Base-by-base conservation (phyloP, 1,140 invertebrate genomes). In the Drosophila kanapiae region DNA sequence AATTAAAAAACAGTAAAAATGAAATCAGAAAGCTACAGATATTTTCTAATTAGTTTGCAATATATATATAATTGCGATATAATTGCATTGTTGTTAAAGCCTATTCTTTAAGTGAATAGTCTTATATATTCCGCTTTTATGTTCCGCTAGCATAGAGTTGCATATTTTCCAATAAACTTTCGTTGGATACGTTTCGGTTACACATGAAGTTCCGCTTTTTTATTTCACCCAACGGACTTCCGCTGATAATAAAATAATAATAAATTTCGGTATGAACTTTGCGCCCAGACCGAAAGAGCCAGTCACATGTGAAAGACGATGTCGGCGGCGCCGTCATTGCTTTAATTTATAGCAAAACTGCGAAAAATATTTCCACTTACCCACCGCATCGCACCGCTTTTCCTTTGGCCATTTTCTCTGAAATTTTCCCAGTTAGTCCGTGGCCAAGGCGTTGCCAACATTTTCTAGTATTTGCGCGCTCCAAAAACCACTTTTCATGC, bases 401-500 rank as follows among this genome's bases (percentile, higher is more conserved):
- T 62, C 4, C 42, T 23, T 6, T 43, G 54, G 45, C 48, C 48
- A 47, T 49, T 58, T 74, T 49, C 64, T 43, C 31, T n/a, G 74
- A 27, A 40, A 72, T 40, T 47, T 71, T 43, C 63, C 42, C 43
- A 63, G 54, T 48, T 48, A 71, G 67, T 42, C 37, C 61, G 48
- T 53, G 45, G 69, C 18, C 56, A 60, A 61, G 59, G 72, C 64
- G 53, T 65, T 72, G 56, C 43, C 51, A 87, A 59, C 59, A 63
- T 78, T 86, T 87, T 82, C 62, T 63, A 54, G 60, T 72, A 86
- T 84, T 78, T 78, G 67, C 74, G 77, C 72, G 72, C 80, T 77
- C 56, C 63, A 70, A 75, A 90, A 90, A 90, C 78, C 85, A 90
- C 85, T 90, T 90, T 90, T 90, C 85, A 90, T 85, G 85, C 86